These are phyloP conservation scores for Petrocephalus sullivani DNA, from an alignment of 2,797 vertebrate species.

Conservation along the genomic window DNA sequence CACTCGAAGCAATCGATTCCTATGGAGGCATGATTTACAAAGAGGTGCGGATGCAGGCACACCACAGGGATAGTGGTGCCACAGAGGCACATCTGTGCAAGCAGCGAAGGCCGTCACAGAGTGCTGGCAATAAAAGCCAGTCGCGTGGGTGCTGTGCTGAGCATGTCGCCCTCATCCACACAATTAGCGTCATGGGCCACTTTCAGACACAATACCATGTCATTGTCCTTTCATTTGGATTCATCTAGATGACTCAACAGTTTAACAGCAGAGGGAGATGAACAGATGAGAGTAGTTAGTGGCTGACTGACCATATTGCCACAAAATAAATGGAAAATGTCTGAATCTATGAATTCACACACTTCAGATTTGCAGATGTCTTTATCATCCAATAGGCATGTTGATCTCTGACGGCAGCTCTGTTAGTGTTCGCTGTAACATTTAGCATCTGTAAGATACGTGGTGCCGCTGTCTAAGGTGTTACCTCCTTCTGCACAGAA, in stretches of 20 bases:
- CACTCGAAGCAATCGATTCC: too few species aligned
- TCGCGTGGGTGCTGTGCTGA: not conserved
- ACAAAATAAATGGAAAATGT: conserved; percentile 6
- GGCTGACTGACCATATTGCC: not conserved
- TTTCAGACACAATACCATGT: not conserved
- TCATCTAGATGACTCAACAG: conserved; percentile 1
- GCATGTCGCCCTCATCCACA: not conserved
- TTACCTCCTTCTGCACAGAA: not conserved
- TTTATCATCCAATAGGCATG: not conserved
- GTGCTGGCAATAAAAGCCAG: not conserved
- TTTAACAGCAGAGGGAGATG: conserved; percentile 7
- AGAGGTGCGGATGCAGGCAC: not conserved
- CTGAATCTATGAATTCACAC: not conserved
- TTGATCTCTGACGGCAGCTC: not conserved
- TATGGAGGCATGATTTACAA: not conserved
- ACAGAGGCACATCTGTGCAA: not conserved
- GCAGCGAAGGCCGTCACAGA: not conserved
- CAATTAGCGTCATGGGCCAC: not conserved
- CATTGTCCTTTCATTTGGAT: not conserved
- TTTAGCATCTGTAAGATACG: not conserved
- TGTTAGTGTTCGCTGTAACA: not conserved
- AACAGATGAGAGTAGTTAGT: not conserved
- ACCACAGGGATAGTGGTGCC: not conserved
- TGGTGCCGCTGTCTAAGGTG: not conserved
- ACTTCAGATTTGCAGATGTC: not conserved